Percentiles rank a stretch among this genome's conserved stretches.
Evolutionary conservation across 2,888 invertebrate genomes (phyloP).

Genomic region (Phengaris alcon): DNA sequence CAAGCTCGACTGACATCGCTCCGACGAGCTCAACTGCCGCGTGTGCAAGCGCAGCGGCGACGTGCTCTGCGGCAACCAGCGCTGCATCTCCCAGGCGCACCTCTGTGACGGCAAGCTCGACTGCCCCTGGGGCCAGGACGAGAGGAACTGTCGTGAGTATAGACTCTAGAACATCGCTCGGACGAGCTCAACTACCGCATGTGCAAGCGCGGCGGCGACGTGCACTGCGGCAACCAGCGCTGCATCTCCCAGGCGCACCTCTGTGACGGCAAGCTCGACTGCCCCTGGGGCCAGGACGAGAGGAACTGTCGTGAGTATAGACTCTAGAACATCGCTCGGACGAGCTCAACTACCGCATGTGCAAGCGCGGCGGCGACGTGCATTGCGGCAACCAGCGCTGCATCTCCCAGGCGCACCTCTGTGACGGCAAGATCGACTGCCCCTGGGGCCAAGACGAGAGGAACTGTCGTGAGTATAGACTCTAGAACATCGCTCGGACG

Average conservation of each 20-base stretch:
- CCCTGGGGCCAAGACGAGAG: constrained; percentile 89
- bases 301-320: too few relatives aligned
- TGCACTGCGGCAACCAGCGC: constrained; percentile 66
- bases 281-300: constrained; percentile 89
- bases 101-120: constrained; percentile 89
- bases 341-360: too few relatives aligned
- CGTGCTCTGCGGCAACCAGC: constrained; percentile 88
- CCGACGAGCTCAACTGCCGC: constrained; percentile 88
- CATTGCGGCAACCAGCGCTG: constrained; percentile 42
- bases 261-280: constrained; percentile 86
- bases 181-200: constrained; percentile 89
- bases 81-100: constrained; percentile 87
- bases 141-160: constrained; percentile 90
- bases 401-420: too few relatives aligned
- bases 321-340: too few relatives aligned
- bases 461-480: too few relatives aligned
- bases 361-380: too few relatives aligned
- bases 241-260: constrained; percentile 89
- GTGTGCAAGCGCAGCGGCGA: constrained; percentile 83
- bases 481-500: constrained; percentile 82
- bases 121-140: constrained; percentile 92
- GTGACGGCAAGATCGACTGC: too few relatives aligned
- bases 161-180: constrained; percentile 73
- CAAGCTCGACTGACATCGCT: constrained; percentile 59
- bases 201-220: constrained; percentile 80